Evolutionary conservation across 2,797 vertebrate species (phyloP).

Genomic region (Acanthornis magna): DNA sequence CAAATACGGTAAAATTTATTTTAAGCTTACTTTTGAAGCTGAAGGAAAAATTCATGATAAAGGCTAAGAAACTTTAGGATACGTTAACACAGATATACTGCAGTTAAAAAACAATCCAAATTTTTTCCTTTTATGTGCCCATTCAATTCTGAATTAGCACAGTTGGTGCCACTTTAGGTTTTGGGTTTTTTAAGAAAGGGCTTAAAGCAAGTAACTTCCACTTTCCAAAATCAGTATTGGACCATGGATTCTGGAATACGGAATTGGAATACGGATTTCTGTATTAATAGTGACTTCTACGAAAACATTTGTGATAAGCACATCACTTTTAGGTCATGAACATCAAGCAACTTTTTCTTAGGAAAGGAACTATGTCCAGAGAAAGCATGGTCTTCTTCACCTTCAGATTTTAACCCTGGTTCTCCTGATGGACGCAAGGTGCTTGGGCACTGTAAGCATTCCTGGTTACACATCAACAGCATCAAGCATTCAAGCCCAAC

Average conservation of each 20-base stretch:
- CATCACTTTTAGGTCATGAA: background rate
- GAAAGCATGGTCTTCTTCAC: background rate
- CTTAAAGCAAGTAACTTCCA: background rate
- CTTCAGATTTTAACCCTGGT: background rate
- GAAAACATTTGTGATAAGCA: background rate
- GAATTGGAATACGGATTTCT: background rate
- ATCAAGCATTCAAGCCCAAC: background rate
- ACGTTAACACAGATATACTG: background rate
- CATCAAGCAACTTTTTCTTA: background rate
- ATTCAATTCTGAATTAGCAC: background rate
- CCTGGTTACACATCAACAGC: background rate
- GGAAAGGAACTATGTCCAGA: background rate
- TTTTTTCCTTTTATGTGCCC: background rate
- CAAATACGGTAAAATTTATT: background rate
- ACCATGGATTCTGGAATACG: background rate
- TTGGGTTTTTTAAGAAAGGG: background rate
- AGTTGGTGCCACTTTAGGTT: background rate
- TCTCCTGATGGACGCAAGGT: background rate
- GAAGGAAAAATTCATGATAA: background rate
- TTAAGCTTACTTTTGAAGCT: background rate
- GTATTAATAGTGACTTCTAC: background rate
- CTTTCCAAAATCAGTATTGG: background rate
- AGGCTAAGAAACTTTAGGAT: background rate
- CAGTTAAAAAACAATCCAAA: background rate
- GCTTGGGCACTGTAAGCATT: background rate